Percentiles rank a stretch among this genome's conserved stretches.
Conservation (phyloP, 2,888 invertebrate genomes). For the Drosophila mimetica region DNA sequence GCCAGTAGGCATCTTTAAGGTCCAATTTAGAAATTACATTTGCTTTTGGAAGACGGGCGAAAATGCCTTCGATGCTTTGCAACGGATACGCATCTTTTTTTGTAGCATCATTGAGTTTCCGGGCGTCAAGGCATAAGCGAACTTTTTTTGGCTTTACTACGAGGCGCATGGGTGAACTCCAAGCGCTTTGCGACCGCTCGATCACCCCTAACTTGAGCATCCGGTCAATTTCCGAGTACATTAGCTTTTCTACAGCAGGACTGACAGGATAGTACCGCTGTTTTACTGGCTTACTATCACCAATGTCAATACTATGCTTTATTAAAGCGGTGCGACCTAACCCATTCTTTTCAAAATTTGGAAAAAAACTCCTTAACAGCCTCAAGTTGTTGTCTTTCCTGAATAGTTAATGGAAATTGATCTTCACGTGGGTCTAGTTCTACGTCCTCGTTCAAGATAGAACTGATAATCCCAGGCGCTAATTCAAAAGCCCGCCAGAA, state of each 20-base stretch:
- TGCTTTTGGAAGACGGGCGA: conserved; percentile 10
- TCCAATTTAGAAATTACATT: conserved; percentile 4
- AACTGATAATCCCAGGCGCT: too few relatives aligned
- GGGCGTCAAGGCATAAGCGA: neutral
- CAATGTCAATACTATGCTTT: conserved; percentile 1
- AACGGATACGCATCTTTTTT: conserved; percentile 3
- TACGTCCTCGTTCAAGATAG: neutral
- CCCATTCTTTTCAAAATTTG: neutral
- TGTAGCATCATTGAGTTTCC: neutral
- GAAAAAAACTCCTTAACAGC: neutral
- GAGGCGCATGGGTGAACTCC: conserved; percentile 6
- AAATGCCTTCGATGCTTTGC: conserved; percentile 6
- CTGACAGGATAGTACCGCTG: conserved; percentile 8
- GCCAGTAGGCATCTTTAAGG: conserved; percentile 2
- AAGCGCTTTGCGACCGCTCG: conserved; percentile 2
- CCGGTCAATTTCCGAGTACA: neutral
- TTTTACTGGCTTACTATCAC: conserved; percentile 1
- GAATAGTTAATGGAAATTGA: neutral
- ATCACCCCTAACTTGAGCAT: neutral
- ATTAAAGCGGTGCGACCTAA: neutral
- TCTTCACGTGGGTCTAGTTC: neutral
- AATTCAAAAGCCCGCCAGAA: neutral
- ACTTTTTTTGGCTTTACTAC: conserved; percentile 2
- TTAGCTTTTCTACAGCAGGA: conserved; percentile 2
- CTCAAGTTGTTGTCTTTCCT: neutral